A percentile compares a stretch with the other conserved stretches of the same genome.
phyloP scores from a whole-genome alignment of 2,888 invertebrate species.

The Tuberolachnus salignus region DNA sequence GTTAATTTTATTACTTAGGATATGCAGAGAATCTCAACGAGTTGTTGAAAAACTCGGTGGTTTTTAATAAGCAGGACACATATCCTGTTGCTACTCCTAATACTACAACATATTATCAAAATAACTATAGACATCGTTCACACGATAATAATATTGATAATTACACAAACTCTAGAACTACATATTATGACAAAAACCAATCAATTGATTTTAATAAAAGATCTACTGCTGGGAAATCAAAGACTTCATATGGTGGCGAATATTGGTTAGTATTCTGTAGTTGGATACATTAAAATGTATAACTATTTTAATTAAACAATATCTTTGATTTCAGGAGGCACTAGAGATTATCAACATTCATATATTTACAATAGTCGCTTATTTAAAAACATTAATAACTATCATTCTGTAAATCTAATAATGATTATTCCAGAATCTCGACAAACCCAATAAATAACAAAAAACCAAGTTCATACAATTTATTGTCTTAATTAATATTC shows the following conservation, averaged over 20 bases:
- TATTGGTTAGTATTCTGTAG: neutral
- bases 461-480: neutral
- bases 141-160: slow-evolving; percentile 19
- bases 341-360: slow-evolving; percentile 35
- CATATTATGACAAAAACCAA: slow-evolving; percentile 17
- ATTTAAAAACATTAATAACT: slow-evolving; percentile 8
- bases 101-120: slow-evolving; percentile 35
- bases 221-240: slow-evolving; percentile 20
- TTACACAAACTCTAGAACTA: slow-evolving; percentile 21
- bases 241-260: neutral
- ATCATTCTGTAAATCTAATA: slow-evolving; percentile 10
- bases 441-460: neutral
- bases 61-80: slow-evolving; percentile 46
- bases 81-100: slow-evolving; percentile 8
- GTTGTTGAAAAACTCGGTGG: slow-evolving; percentile 39
- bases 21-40: slow-evolving; percentile 40
- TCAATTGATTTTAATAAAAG: slow-evolving; percentile 41
- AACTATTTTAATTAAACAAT: neutral
- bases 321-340: neutral
- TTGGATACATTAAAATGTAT: neutral
- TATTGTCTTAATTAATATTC: neutral
- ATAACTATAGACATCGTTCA: slow-evolving; percentile 20
- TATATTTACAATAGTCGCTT: slow-evolving; percentile 43
- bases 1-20: slow-evolving; percentile 17
- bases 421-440: slow-evolving; percentile 24